These are phyloP conservation scores for Protaetia brevitarsis DNA, from an alignment of 1,140 invertebrate species.

Conservation along the genomic window DNA sequence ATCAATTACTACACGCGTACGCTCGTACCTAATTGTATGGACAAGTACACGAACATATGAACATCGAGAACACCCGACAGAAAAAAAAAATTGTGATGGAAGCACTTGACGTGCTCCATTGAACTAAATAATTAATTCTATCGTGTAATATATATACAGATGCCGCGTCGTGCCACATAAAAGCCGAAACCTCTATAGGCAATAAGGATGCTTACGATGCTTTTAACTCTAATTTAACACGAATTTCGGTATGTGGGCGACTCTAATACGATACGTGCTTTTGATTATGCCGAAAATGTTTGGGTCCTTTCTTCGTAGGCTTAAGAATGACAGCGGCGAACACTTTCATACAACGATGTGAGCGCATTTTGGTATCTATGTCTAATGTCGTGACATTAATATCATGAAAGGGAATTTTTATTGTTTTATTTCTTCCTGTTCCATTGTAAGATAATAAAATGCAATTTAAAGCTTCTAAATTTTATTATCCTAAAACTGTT, in stretches of 20 bases:
- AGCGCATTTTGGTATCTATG: no score
- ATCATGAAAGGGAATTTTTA: no score
- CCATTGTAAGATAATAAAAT: no score
- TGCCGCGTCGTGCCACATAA: neutral
- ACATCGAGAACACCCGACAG: neutral
- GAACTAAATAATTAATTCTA: constrained; percentile 6
- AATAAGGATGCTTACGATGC: neutral
- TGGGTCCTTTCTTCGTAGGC: no score
- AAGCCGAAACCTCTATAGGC: neutral
- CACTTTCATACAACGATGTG: no score
- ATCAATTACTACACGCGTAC: no score
- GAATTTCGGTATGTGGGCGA: neutral
- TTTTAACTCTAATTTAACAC: neutral
- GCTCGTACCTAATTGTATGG: no score
- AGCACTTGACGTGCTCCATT: constrained; percentile 11
- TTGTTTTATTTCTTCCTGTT: no score
- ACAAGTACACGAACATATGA: neutral
- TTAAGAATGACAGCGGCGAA: no score
- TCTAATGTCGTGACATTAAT: no score
- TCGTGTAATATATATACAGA: neutral
- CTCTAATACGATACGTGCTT: neutral
- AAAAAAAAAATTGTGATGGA: constrained; percentile 2
- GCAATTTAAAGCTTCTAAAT: no score
- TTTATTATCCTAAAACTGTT: no score
- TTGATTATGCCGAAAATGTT: neutral